Evolutionary conservation across 2,113 vertebrate genomes (phyloP).

Genomic region (Jaculus jaculus): DNA sequence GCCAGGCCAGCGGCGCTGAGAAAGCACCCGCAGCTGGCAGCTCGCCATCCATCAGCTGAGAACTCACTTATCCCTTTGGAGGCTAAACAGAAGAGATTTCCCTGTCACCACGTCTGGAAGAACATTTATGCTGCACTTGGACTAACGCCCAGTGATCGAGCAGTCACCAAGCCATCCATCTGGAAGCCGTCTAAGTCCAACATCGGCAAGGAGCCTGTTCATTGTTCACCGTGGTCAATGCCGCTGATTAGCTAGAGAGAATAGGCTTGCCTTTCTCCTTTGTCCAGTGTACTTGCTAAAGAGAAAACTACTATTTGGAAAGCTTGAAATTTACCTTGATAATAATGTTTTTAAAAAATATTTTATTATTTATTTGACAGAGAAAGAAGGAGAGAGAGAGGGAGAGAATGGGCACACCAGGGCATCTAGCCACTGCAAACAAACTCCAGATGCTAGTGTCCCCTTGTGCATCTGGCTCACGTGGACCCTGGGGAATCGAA

Average conservation of each 20-base stretch:
- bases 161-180: background rate
- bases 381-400: too few relatives aligned
- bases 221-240: slow-evolving; percentile 5
- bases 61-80: background rate
- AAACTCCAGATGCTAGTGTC: too few relatives aligned
- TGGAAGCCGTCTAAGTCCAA: slow-evolving; percentile 40
- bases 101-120: slow-evolving; percentile 18
- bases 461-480: too few relatives aligned
- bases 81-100: slow-evolving; percentile 2
- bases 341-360: background rate
- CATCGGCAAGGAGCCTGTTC: slow-evolving; percentile 15
- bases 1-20: background rate
- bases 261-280: background rate
- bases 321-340: background rate
- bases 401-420: too few relatives aligned
- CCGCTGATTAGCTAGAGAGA: background rate
- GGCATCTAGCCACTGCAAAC: too few relatives aligned
- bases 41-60: background rate
- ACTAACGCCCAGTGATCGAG: background rate
- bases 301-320: background rate
- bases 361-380: too few relatives aligned
- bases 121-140: slow-evolving; percentile 36
- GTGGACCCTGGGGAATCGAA: too few relatives aligned
- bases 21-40: background rate
- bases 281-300: background rate